These are phyloP conservation scores for Myotis yumanensis DNA, from an alignment of 2,113 vertebrate genomes.

Conservation along the genomic window DNA sequence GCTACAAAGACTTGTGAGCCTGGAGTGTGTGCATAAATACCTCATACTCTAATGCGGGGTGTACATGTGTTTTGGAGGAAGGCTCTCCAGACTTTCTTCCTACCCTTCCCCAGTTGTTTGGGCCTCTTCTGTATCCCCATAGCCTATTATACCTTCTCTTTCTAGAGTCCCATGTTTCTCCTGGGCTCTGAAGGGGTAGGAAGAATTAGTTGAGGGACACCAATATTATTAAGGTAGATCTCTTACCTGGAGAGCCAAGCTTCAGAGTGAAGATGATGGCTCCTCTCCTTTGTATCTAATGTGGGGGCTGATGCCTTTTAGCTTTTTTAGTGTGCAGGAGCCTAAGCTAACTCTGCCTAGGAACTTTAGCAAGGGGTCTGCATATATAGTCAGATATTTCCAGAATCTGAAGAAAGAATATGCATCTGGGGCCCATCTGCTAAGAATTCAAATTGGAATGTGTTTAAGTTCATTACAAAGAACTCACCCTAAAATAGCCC, in stretches of 20 bases:
- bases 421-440: background rate
- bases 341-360: background rate
- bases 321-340: background rate
- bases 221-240: background rate
- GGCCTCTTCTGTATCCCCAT: background rate
- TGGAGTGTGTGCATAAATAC: background rate
- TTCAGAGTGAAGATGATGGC: background rate
- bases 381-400: background rate
- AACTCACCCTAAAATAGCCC: background rate
- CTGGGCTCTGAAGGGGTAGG: background rate
- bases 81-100: background rate
- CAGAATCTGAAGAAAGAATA: background rate
- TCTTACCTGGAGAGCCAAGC: background rate
- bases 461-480: conserved; percentile 27
- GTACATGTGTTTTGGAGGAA: background rate
- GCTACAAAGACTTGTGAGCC: background rate
- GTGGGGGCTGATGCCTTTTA: background rate
- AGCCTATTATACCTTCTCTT: background rate
- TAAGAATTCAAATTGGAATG: conserved; percentile 17
- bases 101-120: background rate
- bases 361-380: background rate
- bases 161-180: background rate
- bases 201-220: conserved; percentile 16
- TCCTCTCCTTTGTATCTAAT: background rate
- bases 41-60: background rate